Evolutionary conservation across 1,140 invertebrate species (phyloP), one percentile per base, ranked within the genome.

Genomic region (Coenobita brevimanus): DNA sequence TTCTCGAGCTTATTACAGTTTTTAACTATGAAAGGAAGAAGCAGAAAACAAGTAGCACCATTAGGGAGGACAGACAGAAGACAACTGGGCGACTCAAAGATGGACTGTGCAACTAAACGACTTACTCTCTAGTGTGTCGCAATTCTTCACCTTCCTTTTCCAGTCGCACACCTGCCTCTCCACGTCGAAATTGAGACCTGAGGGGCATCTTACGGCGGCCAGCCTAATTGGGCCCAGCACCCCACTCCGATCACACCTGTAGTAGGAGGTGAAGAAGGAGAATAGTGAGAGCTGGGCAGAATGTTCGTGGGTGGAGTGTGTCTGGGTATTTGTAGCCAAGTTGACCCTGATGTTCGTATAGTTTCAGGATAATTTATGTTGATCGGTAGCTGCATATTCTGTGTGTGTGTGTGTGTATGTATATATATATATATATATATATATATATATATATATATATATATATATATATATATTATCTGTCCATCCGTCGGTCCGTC

Each of bases 111-210:
- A 6, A 17, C 27, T 13, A 4, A 33, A 13, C 24, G 6, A 96
- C 97, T 98, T 97, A 98, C 97, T 97, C 95, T 97, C 97, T 93
- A 96, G 92, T 93, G 95, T 94, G 94, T 97, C 96, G 94, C 97
- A 98, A 95, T 97, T 98, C 95, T 97, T 97, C 94, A 98, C 97
- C 94, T 97, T 96, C 92, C 96, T 95, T 95, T 97, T 98, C 97
- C 97, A 98, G 94, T 98, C 97, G 94, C 97, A 98, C 90, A 97
- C 98, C 93, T 98, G 97, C 91, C 97, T 95, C 93, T 97, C 95
- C 92, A 98, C 96, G 95, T 98, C 97, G 94, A 98, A 98, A 92
- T 96, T 97, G 92, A 98, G 94, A 93, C 97, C 97, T 91, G 95
- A 96, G 89, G 97, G 97, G 93, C 97, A 98, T 91, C 95, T 94